Evolutionary conservation across 2,797 vertebrate species (phyloP).

Genomic region (Novumbra hubbsi): DNA sequence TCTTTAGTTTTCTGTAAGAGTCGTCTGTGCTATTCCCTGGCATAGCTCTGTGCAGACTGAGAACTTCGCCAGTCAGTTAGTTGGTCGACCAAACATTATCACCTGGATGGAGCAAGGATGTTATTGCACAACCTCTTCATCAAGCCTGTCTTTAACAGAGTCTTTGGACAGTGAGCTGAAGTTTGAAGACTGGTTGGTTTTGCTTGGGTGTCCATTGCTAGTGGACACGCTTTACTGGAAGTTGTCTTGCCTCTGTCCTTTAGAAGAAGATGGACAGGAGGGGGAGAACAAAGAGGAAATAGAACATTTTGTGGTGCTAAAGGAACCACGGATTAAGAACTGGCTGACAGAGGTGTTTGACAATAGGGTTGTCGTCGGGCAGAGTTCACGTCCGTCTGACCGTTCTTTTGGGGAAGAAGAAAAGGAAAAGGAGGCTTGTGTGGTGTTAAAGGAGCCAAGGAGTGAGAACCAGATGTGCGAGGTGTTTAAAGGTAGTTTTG

Average conservation of each 20-base stretch:
- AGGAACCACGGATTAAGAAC: background rate
- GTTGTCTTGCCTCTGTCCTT: conserved; percentile 35
- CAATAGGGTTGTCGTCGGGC: background rate
- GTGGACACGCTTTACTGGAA: conserved; percentile 57
- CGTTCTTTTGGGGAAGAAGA: conserved; percentile 11
- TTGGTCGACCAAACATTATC: background rate
- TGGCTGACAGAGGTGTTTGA: background rate
- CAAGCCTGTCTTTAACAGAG: conserved; percentile 46
- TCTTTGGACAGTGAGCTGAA: conserved; percentile 26
- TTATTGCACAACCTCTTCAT: conserved; percentile 64
- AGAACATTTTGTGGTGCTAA: background rate
- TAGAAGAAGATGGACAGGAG: background rate
- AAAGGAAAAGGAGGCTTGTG: background rate
- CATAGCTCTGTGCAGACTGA: background rate
- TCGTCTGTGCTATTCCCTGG: background rate
- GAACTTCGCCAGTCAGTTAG: background rate
- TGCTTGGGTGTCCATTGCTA: conserved; percentile 59
- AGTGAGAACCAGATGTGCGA: background rate
- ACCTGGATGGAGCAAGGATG: conserved; percentile 42
- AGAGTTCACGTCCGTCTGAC: background rate
- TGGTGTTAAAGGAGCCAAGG: background rate
- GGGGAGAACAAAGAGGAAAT: background rate
- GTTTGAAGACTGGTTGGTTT: conserved; percentile 53
- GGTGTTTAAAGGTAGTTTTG: background rate
- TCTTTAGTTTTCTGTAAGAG: background rate